A percentile compares a stretch with the other conserved stretches of the same genome.
These are phyloP conservation scores for Paratrypauchen microcephalus DNA, from an alignment of 2,797 vertebrate genomes.

Conservation along the genomic window DNA sequence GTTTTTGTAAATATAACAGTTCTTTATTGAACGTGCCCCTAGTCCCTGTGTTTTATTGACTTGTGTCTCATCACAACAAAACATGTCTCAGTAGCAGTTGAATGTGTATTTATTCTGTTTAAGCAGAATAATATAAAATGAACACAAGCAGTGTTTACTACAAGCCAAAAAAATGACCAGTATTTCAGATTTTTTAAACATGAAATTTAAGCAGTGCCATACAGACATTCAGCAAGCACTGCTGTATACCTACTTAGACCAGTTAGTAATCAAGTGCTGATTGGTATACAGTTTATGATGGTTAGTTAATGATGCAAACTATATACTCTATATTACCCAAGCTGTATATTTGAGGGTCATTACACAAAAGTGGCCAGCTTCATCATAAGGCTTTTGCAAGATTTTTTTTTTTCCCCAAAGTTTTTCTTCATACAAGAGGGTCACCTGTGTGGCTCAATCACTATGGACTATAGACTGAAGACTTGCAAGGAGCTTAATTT, in stretches of 20 bases:
- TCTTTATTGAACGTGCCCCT: conserved; percentile 56
- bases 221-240: conserved; percentile 62
- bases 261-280: conserved; percentile 20
- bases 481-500: background rate
- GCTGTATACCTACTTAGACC: conserved; percentile 44
- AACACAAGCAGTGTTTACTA: conserved; percentile 71
- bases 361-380: background rate
- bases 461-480: background rate
- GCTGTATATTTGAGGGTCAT: background rate
- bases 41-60: conserved; percentile 7
- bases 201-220: conserved; percentile 67
- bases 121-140: conserved; percentile 86
- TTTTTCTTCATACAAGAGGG: background rate
- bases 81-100: conserved; percentile 41
- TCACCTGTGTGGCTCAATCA: conserved; percentile 1
- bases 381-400: background rate
- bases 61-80: conserved; percentile 1
- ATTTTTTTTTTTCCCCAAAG: background rate
- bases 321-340: background rate
- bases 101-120: conserved; percentile 81
- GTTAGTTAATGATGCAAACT: background rate
- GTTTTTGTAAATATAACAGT: conserved; percentile 70
- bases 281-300: conserved; percentile 19
- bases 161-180: conserved; percentile 61
- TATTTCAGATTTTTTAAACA: conserved; percentile 73